A percentile compares a stretch with the other conserved stretches of the same genome.
Conservation (phyloP, 2,797 vertebrate species). For the Clarias pachynema region DNA sequence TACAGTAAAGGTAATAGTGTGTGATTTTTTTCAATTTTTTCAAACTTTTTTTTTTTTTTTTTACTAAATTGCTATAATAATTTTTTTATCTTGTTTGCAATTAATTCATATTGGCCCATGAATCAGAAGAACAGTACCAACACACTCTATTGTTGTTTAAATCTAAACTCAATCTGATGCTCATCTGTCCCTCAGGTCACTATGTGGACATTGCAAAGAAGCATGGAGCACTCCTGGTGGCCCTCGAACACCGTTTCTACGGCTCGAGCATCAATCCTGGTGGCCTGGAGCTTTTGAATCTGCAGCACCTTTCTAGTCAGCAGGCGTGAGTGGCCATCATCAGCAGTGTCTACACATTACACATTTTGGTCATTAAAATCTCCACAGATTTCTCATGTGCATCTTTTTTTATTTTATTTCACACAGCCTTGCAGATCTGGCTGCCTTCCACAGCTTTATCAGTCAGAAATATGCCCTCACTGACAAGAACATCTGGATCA, state of each 20-base stretch:
- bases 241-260: conserved; percentile 87
- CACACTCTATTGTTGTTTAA: not conserved
- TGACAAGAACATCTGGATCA: conserved; percentile 82
- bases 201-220: conserved; percentile 78
- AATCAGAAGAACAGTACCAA: not conserved
- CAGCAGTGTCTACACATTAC: not conserved
- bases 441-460: conserved; percentile 75
- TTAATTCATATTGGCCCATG: not conserved
- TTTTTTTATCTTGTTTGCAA: not conserved
- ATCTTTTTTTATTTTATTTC: not conserved
- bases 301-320: conserved; percentile 81
- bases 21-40: too few species aligned
- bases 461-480: conserved; percentile 75
- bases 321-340: conserved; percentile 76
- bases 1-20: not conserved
- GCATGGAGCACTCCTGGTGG: conserved; percentile 76
- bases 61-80: too few species aligned
- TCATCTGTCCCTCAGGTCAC: conserved; percentile 72
- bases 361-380: not conserved
- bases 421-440: conserved; percentile 73
- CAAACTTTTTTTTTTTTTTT: too few species aligned
- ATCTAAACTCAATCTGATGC: not conserved
- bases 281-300: conserved; percentile 69
- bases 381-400: not conserved
- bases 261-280: conserved; percentile 79